Evolutionary conservation across 2,888 invertebrate genomes (phyloP).

Genomic region (Noctua janthina): DNA sequence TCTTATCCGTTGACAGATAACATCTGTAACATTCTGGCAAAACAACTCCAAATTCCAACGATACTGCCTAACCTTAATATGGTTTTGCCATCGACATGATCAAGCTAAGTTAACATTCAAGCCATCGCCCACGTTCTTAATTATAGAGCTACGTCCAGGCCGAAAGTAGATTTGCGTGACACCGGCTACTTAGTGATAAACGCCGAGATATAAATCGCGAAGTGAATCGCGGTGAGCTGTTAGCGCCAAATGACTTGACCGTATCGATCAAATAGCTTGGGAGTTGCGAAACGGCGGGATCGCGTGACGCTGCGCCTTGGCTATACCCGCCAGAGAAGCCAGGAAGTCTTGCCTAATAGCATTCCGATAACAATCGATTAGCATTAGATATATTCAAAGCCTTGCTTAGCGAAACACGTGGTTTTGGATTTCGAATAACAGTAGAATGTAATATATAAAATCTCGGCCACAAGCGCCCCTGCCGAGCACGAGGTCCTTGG

Average conservation of each 20-base stretch:
- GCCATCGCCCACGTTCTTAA: neutral
- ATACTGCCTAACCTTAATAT: neutral
- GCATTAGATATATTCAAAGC: neutral
- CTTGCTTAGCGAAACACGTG: neutral
- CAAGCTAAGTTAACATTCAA: neutral
- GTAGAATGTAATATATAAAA: neutral
- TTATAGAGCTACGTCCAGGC: constrained; percentile 45
- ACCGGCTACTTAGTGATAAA: constrained; percentile 66
- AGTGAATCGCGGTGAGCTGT: constrained; percentile 61
- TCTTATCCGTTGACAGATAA: neutral
- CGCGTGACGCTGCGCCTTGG: constrained; percentile 72
- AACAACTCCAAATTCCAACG: neutral
- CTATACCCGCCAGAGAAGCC: constrained; percentile 48
- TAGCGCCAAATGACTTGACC: constrained; percentile 70
- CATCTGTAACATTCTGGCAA: neutral
- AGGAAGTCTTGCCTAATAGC: constrained; percentile 33
- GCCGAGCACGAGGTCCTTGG: neutral
- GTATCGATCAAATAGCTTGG: constrained; percentile 68
- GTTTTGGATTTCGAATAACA: too few species aligned
- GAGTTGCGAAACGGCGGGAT: constrained; percentile 74
- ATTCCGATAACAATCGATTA: constrained; percentile 30
- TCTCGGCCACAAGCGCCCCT: neutral
- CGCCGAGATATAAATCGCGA: constrained; percentile 68
- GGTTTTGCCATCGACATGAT: neutral
- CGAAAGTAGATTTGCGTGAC: constrained; percentile 57